Percentiles rank a stretch among this genome's conserved stretches.
phyloP scores from a whole-genome alignment of 2,113 vertebrate genomes.

The Grus americana region DNA sequence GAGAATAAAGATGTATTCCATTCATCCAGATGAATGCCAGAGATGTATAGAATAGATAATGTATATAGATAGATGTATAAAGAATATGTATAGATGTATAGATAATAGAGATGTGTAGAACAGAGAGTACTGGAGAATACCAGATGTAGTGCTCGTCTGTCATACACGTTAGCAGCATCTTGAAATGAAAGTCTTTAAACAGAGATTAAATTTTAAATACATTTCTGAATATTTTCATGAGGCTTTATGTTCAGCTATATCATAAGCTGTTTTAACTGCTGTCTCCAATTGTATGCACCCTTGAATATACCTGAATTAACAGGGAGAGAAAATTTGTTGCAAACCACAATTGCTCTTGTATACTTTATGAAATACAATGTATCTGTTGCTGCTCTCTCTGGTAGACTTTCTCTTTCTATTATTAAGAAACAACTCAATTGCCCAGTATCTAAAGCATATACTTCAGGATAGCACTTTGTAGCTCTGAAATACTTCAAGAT shows the following conservation, averaged over 20 bases:
- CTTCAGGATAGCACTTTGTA: neutral
- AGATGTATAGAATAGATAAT: neutral
- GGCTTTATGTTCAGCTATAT: neutral
- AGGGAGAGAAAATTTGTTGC: neutral
- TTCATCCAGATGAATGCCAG: neutral
- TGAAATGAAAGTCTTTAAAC: neutral
- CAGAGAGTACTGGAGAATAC: neutral
- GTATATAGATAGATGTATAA: neutral
- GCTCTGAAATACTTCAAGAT: neutral
- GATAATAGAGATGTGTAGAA: neutral
- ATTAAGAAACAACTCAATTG: neutral
- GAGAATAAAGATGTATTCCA: neutral
- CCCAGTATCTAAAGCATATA: neutral
- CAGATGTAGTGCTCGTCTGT: neutral
- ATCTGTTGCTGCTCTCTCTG: neutral
- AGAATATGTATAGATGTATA: neutral
- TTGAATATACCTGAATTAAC: neutral
- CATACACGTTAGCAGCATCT: neutral
- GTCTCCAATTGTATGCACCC: neutral
- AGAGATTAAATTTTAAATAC: neutral
- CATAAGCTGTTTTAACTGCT: neutral
- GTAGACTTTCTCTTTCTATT: neutral
- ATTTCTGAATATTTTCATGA: neutral
- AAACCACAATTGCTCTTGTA: neutral
- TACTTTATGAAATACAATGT: neutral